Evolutionary conservation across 37 sponge, comb jelly and placozoan species (phyloP).

Genomic region (Crambe crambe): DNA sequence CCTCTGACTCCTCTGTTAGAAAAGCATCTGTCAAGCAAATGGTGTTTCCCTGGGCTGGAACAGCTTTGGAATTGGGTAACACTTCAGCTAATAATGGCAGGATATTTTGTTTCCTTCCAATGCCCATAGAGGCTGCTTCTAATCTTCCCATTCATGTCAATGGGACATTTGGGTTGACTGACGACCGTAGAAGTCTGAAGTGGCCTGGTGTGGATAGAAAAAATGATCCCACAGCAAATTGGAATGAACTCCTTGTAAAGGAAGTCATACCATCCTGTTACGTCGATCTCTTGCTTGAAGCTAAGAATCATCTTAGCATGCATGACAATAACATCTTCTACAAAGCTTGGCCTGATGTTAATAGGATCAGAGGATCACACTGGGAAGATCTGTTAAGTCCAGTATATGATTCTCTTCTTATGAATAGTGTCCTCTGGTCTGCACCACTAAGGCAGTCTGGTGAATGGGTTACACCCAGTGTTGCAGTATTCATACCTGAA

Average conservation of each 20-base stretch:
- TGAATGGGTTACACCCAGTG: background rate
- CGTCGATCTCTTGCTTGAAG: slow-evolving; percentile 17
- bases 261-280: slow-evolving; percentile 44
- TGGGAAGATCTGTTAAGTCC: slow-evolving; percentile 10
- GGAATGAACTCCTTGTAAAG: slow-evolving; percentile 48
- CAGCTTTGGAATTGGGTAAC: slow-evolving; percentile 16
- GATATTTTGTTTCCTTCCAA: slow-evolving; percentile 69
- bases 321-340: background rate
- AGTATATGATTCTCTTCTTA: background rate
- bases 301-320: background rate
- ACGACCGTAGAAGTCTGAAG: slow-evolving; percentile 48
- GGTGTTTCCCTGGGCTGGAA: slow-evolving; percentile 32
- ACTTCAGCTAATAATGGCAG: slow-evolving; percentile 5
- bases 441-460: background rate
- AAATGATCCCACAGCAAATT: slow-evolving; percentile 39
- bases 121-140: slow-evolving; percentile 40
- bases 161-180: slow-evolving; percentile 61
- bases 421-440: background rate
- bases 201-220: slow-evolving; percentile 48
- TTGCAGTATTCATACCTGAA: slow-evolving; percentile 6
- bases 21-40: slow-evolving; percentile 10
- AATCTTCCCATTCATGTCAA: slow-evolving; percentile 67
- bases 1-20: background rate
- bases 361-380: background rate
- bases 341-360: slow-evolving; percentile 21